These are phyloP conservation scores for Creontiades dilutus DNA, from an alignment of 2,888 invertebrate species.

Conservation along the genomic window DNA sequence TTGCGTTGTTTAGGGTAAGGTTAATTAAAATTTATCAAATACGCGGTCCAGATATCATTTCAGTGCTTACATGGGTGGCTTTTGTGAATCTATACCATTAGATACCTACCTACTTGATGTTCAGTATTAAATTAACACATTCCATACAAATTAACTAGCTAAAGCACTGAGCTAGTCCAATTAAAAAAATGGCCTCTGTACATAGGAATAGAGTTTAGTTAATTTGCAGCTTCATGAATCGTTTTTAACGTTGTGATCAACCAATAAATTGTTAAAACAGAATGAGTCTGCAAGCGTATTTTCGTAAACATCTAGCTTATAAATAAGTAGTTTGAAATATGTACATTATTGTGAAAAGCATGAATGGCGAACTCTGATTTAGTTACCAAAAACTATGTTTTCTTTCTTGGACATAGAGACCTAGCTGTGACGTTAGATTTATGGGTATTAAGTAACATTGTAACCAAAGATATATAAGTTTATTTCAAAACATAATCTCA, in stretches of 20 bases:
- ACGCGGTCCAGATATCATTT: not conserved
- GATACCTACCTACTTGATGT: constrained; percentile 1
- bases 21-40: not conserved
- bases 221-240: constrained; percentile 11
- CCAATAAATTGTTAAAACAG: not conserved
- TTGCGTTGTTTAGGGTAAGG: not conserved
- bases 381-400: constrained; percentile 45
- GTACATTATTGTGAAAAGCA: constrained; percentile 35
- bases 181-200: constrained; percentile 53
- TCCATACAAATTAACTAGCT: constrained; percentile 21
- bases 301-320: constrained; percentile 44
- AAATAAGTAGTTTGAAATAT: constrained; percentile 30
- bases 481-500: not conserved
- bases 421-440: constrained; percentile 49
- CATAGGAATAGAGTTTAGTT: constrained; percentile 25
- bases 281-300: constrained; percentile 35
- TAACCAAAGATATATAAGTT: constrained; percentile 47
- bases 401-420: not conserved
- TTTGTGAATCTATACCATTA: not conserved
- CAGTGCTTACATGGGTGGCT: not conserved
- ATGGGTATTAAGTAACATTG: constrained; percentile 2
- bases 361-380: not conserved
- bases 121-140: constrained; percentile 29
- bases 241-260: constrained; percentile 3
- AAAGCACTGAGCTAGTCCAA: constrained; percentile 7